Evolutionary conservation across 2,797 vertebrate species (phyloP), one percentile per base, ranked within the genome.

Genomic region (Megaceryle alcyon): DNA sequence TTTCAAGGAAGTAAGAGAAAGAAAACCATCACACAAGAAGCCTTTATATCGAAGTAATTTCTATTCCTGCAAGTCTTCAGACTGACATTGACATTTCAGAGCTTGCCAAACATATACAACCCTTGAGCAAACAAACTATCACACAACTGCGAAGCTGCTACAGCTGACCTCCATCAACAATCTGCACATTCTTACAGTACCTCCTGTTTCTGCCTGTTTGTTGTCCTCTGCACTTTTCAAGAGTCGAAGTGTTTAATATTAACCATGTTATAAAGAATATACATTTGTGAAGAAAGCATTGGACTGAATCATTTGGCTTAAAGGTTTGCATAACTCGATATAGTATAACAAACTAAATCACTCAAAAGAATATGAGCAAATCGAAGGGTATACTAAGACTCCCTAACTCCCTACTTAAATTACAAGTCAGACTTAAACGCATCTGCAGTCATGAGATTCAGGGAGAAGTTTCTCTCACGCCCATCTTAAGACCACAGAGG

Each of bases 61-160:
- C 56, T 88, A 13, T 89, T 94, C 92, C 83, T 88, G 54, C 79
- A 82, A 64, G 18, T 87, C 70, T 84, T 93, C 86, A 86, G 64
- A 95, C 35, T 21, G 15, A 78, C 69, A 86, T 65, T 2, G 1
- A 61, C 56, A 33, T 76, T 91, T 92, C 53, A 60, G 82, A 86
- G 16, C 12, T 68, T 88, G 84, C 49, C 87, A 90, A 82, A 91
- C 66, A 88, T 68, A 66, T 2, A 3, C 26, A n/a, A 6, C 14
- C 18, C 35, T 4, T 19, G 65, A 89, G 78, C 76, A 91, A 94
- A 90, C 9, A 5, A 92, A 73, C 39, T 48, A 56, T 28, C 63
- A 88, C 75, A 80, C 53, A 71, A 43, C 66, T 71, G 86, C 35
- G 86, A 68, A 90, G 46, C 29, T 73, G 57, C 41, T 64, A 35